phyloP scores from a whole-genome alignment of 2,113 vertebrate genomes.

The Centropus bengalensis region DNA sequence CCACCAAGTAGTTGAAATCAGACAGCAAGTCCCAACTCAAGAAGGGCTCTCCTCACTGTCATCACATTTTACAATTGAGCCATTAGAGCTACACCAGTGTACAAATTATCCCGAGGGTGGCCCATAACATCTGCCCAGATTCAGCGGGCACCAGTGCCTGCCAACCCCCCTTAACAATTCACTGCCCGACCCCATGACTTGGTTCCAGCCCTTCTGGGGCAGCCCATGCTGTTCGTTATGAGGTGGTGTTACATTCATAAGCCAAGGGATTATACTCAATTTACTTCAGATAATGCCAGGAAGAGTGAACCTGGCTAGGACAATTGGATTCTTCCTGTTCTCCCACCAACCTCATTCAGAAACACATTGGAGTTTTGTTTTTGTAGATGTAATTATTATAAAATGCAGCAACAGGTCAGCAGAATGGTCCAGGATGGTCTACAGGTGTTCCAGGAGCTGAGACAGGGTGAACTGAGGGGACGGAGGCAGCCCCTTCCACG shows the following conservation, averaged over 20 bases:
- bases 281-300: background rate
- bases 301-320: background rate
- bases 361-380: background rate
- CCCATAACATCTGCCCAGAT: background rate
- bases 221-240: background rate
- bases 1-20: background rate
- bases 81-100: background rate
- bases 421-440: background rate
- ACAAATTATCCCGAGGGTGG: background rate
- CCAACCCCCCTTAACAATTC: background rate
- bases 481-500: background rate
- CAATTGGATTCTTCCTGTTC: background rate
- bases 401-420: background rate
- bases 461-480: background rate
- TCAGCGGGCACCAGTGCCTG: background rate
- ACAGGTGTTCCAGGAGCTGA: background rate
- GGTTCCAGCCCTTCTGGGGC: background rate
- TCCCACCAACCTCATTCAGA: background rate
- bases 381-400: background rate
- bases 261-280: background rate
- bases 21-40: background rate
- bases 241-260: no score
- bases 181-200: fast-evolving
- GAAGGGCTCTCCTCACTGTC: background rate
- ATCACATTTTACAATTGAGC: fast-evolving